Evolutionary conservation across 2,888 invertebrate genomes (phyloP), one percentile per base, ranked within the genome.

Genomic region (Atherix ibis): DNA sequence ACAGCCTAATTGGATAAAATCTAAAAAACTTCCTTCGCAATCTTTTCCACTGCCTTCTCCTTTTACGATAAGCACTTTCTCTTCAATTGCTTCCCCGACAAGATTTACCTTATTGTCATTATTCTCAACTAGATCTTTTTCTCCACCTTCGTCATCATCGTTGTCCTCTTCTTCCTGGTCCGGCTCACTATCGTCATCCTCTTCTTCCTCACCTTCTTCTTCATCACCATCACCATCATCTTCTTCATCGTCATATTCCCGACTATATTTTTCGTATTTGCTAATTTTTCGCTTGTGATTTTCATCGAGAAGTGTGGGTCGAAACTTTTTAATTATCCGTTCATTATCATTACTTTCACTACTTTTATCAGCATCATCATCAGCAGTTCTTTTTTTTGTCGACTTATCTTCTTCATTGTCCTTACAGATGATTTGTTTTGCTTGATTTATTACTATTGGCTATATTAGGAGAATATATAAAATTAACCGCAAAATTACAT

Each of bases 1-100:
- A 31, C 32, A 22, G 27, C 31, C 31, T 8, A 24, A 18, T 25
- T 32, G 6, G 27, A 33, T 26, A 5, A 41, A 36, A 46, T 58
- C 63, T 45, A 45, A 26, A 46, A 40, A 41, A 39, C 52, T 63
- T 37, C 66, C 66, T 41, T 76, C 70, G 50, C 74, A 75, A 26
- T 73, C 73, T 22, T 66, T 70, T 1, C 79, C 79, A 38, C 66
- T 68, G 4, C 79, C 80, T 47, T 74, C 71, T 2, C 80, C 83
- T 31, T 68, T 69, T 1, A 83, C 66, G 46, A 73, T 54, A 65
- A 82, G 67, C 4, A 76, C 59, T 14, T 80, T 78, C 50, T 83
- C 83, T 56, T 78, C 76, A 46, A 82, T 76, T 32, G 70, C 70
- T 48, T 75, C 76, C 18, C 77, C 64, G 9, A 76, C 64, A 37